Percentiles rank a stretch among this genome's conserved stretches.
Evolutionary conservation across 2,888 invertebrate genomes (phyloP).

Genomic region (Argyra leucocephala): DNA sequence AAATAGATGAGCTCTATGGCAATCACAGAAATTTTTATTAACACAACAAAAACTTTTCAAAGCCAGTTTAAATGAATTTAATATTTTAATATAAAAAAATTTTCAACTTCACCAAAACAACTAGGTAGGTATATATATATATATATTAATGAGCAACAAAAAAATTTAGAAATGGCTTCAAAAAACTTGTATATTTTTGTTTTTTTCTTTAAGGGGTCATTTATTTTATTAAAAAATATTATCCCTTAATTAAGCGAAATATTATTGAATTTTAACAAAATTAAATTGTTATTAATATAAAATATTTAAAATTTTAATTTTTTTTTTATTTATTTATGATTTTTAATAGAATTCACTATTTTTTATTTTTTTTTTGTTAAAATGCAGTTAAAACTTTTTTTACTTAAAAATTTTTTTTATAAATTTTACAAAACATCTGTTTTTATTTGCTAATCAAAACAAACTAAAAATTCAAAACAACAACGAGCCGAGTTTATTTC

Average conservation of each 20-base stretch:
- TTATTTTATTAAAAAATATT: too few species aligned
- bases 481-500: not conserved
- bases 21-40: slow-evolving; percentile 1
- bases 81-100: not conserved
- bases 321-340: too few species aligned
- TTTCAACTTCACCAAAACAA: not conserved
- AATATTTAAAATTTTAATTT: too few species aligned
- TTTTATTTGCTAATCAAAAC: not conserved
- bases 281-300: too few species aligned
- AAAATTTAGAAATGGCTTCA: not conserved
- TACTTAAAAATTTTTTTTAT: not conserved
- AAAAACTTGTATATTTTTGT: not conserved
- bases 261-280: too few species aligned
- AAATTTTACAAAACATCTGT: not conserved
- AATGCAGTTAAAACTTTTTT: too few species aligned
- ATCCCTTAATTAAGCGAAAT: too few species aligned
- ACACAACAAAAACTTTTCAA: not conserved
- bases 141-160: too few species aligned
- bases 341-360: too few species aligned
- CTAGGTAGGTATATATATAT: too few species aligned
- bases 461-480: not conserved
- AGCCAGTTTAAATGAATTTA: not conserved
- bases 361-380: too few species aligned
- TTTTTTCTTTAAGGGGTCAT: too few species aligned
- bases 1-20: not conserved